phyloP scores from a whole-genome alignment of 2,888 invertebrate genomes.

The Ochlodes sylvanus region DNA sequence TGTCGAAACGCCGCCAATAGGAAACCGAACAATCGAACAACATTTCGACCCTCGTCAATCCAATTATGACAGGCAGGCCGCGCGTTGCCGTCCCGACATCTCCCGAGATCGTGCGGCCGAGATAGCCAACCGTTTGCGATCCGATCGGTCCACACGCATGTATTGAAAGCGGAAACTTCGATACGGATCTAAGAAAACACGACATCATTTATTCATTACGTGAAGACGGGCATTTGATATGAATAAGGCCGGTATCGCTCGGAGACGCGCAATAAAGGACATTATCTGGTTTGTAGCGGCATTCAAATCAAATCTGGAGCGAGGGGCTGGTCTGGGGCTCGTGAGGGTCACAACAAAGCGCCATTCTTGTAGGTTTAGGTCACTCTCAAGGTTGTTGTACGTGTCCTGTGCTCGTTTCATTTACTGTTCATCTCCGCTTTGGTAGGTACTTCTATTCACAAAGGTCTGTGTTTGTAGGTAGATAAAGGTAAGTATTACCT shows the following conservation, averaged over 20 bases:
- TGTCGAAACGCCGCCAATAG: slow-evolving; percentile 59
- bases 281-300: slow-evolving; percentile 54
- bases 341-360: slow-evolving; percentile 68
- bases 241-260: slow-evolving; percentile 52
- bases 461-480: neutral
- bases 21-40: slow-evolving; percentile 63
- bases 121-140: slow-evolving; percentile 47
- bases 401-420: slow-evolving; percentile 33
- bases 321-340: slow-evolving; percentile 53
- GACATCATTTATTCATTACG: slow-evolving; percentile 49
- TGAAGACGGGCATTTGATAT: slow-evolving; percentile 48
- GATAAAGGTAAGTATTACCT: neutral
- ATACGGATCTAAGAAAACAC: slow-evolving; percentile 51
- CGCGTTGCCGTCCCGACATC: slow-evolving; percentile 40
- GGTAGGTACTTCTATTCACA: slow-evolving; percentile 1
- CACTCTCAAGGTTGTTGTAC: slow-evolving; percentile 64
- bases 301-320: slow-evolving; percentile 54
- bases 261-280: slow-evolving; percentile 57
- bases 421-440: slow-evolving; percentile 13
- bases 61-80: slow-evolving; percentile 58
- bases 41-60: slow-evolving; percentile 66
- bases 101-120: slow-evolving; percentile 46
- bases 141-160: slow-evolving; percentile 42
- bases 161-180: slow-evolving; percentile 48
- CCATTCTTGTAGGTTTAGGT: slow-evolving; percentile 57